phyloP scores from a whole-genome alignment of 1,140 invertebrate species.

The Artemia franciscana region DNA sequence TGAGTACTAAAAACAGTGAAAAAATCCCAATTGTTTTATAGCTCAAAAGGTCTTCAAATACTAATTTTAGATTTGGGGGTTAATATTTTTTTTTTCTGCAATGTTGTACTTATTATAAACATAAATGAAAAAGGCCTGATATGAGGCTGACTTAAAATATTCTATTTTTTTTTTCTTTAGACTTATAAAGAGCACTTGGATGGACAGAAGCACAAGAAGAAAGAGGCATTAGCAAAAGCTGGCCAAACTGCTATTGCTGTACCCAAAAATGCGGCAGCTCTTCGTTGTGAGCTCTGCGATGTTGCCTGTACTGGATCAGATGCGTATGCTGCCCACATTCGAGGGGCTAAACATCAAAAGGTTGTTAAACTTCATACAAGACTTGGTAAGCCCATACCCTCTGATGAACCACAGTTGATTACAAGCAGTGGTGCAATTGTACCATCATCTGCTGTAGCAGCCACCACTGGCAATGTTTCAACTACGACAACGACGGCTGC shows the following conservation, averaged over 20 bases:
- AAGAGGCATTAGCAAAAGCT: conserved; percentile 68
- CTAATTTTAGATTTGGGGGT: too few relatives aligned
- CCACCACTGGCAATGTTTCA: conserved; percentile 16
- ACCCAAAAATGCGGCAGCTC: conserved; percentile 19
- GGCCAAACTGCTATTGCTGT: conserved; percentile 19
- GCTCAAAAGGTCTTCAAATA: too few relatives aligned
- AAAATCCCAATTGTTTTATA: too few relatives aligned
- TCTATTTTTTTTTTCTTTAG: conserved; percentile 21
- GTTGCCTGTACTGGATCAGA: conserved; percentile 92
- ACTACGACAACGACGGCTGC: conserved; percentile 14
- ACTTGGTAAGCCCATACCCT: conserved; percentile 88
- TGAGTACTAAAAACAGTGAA: too few relatives aligned
- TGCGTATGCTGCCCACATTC: conserved; percentile 90
- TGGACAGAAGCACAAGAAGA: conserved; percentile 96
- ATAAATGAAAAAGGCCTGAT: background rate
- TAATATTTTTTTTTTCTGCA: too few relatives aligned
- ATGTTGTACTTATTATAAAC: background rate
- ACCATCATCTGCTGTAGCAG: background rate
- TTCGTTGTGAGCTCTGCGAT: conserved; percentile 55
- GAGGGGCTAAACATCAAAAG: conserved; percentile 93
- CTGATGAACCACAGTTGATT: conserved; percentile 68
- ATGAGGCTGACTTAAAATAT: background rate
- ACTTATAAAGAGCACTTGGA: conserved; percentile 92
- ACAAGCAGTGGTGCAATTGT: conserved; percentile 7
- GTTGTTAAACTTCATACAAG: conserved; percentile 70